Base-by-base conservation (phyloP, 92 coral and sea anemone genomes). In the Porites evermanni region DNA sequence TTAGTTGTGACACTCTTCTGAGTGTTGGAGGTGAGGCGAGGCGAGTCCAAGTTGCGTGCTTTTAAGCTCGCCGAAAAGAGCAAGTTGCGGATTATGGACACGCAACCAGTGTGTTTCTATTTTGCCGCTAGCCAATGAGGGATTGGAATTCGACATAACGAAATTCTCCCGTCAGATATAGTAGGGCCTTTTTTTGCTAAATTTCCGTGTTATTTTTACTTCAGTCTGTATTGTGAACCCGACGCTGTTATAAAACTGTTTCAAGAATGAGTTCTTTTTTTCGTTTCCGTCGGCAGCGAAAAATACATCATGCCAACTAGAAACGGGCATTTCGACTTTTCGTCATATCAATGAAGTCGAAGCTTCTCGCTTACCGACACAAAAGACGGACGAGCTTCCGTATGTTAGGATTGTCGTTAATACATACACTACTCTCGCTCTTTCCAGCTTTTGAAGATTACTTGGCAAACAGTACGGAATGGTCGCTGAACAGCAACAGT, bases 261-360 rank as follows among this genome's bases (percentile, higher is more conserved):
- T 67, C 26, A 23, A 68, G 11, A 53, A 75, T 3, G 7, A 75
- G 24, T 64, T 18, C 64, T 23, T 10, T 12, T 3, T 75, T 53
- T 56, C 66, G 7, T 63, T 17, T 54, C 66, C 47, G 44, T 21
- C 8, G 50, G 6, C 51, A 13, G 12, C 11, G 79, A 54, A 75
- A 75, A 75, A 21, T 75, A 23, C 64, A 75, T 54, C 79, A 75
- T 53, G 2, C 50, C 50, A n/a, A n/a, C n/a, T n/a, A n/a, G n/a
- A n/a, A n/a, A n/a, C n/a, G n/a, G n/a, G n/a, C n/a, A n/a, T n/a
- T n/a, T n/a, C n/a, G n/a, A n/a, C n/a, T n/a, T n/a, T n/a, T n/a
- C n/a, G n/a, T n/a, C n/a, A n/a, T n/a, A n/a, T n/a, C n/a, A n/a
- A n/a, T n/a, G n/a, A n/a, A n/a, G n/a, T n/a, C n/a, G n/a, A n/a